A percentile compares a stretch with the other conserved stretches of the same genome.
phyloP scores from a whole-genome alignment of 2,113 vertebrate species.

The Leptobrachium leishanense region DNA sequence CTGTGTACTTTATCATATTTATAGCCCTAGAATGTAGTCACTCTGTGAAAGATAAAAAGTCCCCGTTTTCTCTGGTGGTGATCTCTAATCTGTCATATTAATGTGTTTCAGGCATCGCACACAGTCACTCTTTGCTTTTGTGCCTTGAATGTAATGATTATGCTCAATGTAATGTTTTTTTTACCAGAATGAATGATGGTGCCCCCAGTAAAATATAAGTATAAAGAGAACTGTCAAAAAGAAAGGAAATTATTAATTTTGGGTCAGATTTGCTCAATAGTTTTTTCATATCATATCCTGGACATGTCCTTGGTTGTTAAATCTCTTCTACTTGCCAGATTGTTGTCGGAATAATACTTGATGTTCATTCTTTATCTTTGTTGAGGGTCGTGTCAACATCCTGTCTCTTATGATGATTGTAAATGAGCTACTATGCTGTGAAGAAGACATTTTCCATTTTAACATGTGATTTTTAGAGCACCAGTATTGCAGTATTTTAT shows the following conservation, averaged over 20 bases:
- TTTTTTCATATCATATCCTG: slow-evolving; percentile 32
- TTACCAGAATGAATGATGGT: slow-evolving; percentile 30
- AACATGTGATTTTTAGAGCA: background rate
- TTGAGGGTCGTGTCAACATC: slow-evolving; percentile 43
- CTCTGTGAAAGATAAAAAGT: slow-evolving; percentile 34
- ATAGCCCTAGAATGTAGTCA: slow-evolving; percentile 7
- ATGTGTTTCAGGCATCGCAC: slow-evolving; percentile 27
- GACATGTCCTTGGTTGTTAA: slow-evolving; percentile 46
- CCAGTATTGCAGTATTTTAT: background rate
- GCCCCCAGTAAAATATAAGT: slow-evolving; percentile 26
- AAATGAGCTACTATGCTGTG: slow-evolving; percentile 17
- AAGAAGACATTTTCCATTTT: slow-evolving; percentile 8
- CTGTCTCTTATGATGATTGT: slow-evolving; percentile 40
- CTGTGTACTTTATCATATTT: slow-evolving; percentile 20
- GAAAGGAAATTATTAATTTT: slow-evolving; percentile 37
- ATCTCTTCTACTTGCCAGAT: slow-evolving; percentile 40
- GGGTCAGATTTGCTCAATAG: slow-evolving; percentile 17
- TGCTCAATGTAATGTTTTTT: slow-evolving; percentile 1
- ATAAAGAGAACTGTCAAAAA: slow-evolving; percentile 42
- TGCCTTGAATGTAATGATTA: slow-evolving; percentile 29
- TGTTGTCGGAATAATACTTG: slow-evolving; percentile 37
- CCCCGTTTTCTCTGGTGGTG: slow-evolving; percentile 11
- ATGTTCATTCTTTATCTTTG: slow-evolving; percentile 42
- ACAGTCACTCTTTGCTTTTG: slow-evolving; percentile 10
- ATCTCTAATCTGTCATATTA: slow-evolving; percentile 38